phyloP scores from a whole-genome alignment of 2,797 vertebrate species.

The Setipinna tenuifilis region DNA sequence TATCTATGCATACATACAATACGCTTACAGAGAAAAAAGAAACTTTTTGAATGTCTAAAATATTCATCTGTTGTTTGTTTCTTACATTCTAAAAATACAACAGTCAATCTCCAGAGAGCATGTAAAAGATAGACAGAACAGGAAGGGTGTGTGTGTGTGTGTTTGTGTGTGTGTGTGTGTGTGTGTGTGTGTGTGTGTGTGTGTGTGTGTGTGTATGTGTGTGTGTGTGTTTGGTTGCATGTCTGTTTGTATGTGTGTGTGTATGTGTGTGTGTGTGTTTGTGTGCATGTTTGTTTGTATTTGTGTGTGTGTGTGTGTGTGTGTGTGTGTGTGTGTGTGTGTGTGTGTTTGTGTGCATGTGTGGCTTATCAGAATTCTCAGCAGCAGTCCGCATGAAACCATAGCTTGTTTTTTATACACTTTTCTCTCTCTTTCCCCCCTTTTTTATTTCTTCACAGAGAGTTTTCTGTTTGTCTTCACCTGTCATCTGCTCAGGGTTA shows the following conservation, averaged over 20 bases:
- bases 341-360: not conserved
- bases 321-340: not conserved
- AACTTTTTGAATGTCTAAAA: slow-evolving; percentile 1
- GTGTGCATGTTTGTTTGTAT: not conserved
- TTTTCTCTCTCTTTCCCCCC: not conserved
- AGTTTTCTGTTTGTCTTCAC: slow-evolving; percentile 23
- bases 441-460: slow-evolving; percentile 11
- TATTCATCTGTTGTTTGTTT: slow-evolving; percentile 22
- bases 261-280: no score
- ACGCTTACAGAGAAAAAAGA: not conserved
- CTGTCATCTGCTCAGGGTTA: slow-evolving; percentile 18
- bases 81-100: slow-evolving; percentile 8
- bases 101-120: not conserved
- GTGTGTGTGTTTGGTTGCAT: not conserved
- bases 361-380: slow-evolving; percentile 8
- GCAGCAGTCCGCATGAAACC: not conserved
- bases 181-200: not conserved
- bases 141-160: not conserved
- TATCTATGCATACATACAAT: no score
- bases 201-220: no score
- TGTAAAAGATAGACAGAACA: not conserved
- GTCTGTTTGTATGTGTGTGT: not conserved
- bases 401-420: not conserved
- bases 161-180: not conserved
- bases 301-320: not conserved